Conservation (phyloP, 2,797 vertebrate species). For the Macropus fuliginosus region DNA sequence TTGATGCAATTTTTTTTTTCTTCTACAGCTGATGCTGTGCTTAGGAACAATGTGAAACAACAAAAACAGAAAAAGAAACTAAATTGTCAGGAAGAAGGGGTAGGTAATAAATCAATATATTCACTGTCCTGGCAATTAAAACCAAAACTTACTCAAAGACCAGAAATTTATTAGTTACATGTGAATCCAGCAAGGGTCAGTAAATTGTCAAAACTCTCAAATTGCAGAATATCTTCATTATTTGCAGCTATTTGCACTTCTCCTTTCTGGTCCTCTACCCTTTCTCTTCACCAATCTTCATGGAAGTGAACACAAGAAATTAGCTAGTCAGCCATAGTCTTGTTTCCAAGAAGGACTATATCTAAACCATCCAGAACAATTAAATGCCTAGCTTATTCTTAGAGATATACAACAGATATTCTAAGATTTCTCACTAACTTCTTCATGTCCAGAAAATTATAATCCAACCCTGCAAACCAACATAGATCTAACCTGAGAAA, state of each 20-base stretch:
- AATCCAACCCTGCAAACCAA: background rate
- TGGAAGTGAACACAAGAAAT: background rate
- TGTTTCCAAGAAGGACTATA: background rate
- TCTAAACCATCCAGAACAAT: background rate
- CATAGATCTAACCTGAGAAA: background rate
- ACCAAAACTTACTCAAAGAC: background rate
- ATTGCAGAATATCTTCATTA: background rate
- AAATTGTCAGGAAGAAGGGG: background rate
- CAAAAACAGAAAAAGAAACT: background rate
- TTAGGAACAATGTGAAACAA: background rate
- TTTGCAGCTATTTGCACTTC: background rate
- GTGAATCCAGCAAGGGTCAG: background rate
- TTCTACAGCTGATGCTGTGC: constrained; percentile 17
- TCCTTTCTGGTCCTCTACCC: background rate
- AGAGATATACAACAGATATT: background rate
- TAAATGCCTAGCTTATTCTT: background rate
- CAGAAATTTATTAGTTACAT: background rate
- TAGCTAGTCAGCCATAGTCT: background rate
- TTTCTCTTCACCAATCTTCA: background rate
- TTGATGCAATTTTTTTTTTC: constrained; percentile 35
- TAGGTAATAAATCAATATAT: background rate
- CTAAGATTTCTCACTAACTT: background rate
- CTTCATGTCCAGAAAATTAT: background rate
- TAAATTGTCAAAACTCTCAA: background rate
- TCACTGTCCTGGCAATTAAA: background rate